phyloP scores from a whole-genome alignment of 2,113 vertebrate genomes.

The Sminthopsis crassicaudata region DNA sequence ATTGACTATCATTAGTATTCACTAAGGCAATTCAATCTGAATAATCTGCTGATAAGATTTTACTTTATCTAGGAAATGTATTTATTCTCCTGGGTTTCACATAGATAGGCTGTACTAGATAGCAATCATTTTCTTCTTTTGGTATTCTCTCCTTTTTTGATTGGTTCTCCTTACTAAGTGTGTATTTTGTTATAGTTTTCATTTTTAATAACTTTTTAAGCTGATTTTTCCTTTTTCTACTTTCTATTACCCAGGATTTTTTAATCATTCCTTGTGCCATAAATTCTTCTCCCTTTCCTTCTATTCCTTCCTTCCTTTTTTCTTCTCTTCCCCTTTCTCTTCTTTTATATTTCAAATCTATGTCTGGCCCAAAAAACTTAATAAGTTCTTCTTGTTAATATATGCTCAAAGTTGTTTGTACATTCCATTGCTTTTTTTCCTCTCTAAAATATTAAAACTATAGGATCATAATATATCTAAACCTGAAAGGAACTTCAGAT shows the following conservation, averaged over 20 bases:
- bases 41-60: neutral
- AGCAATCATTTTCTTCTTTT: neutral
- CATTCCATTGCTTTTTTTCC: neutral
- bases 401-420: neutral
- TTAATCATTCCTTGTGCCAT: neutral
- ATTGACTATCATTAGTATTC: neutral
- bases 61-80: conserved; percentile 22
- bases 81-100: conserved; percentile 22
- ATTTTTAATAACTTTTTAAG: neutral
- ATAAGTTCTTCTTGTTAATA: neutral
- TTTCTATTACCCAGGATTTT: neutral
- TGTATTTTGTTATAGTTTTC: neutral
- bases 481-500: neutral
- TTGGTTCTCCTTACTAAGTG: neutral
- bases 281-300: neutral
- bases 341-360: neutral
- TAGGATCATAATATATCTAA: neutral
- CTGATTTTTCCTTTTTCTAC: neutral
- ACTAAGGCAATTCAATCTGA: neutral
- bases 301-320: no score
- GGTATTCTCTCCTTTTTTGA: neutral
- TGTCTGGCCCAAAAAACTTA: neutral
- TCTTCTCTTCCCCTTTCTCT: neutral
- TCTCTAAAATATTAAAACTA: neutral
- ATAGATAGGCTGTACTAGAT: neutral